Base-by-base conservation (phyloP, 2,888 invertebrate species). In the Microctonus aethiopoides region DNA sequence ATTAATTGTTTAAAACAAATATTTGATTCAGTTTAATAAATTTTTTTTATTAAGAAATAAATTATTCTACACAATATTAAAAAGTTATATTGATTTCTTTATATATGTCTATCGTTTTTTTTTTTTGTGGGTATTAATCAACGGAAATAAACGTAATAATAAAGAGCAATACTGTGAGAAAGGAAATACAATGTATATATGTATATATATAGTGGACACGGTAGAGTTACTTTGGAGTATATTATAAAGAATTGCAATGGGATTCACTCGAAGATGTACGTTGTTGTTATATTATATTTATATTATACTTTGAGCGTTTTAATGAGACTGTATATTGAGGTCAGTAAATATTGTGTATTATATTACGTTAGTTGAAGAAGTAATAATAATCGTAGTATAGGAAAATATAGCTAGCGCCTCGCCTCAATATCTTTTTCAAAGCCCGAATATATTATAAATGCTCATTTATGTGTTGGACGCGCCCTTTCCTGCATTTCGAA, bases 401-500 rank as follows among this genome's bases (percentile, higher is more conserved):
- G n/a, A n/a, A n/a, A n/a, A n/a, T n/a, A n/a, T n/a, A n/a, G n/a
- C n/a, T 51, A 32, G 36, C 74, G 84, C 84, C 85, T 84, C 86
- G 80, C 86, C 85, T 86, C 81, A 82, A 84, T 84, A 82, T 83
- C 77, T 82, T 79, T 39, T 52, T 39, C 39, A 82, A 82, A 83
- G 81, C 79, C 80, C 80, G 84, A 86, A 84, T 85, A 46, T 46
- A 46, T 46, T 46, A 46, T 46, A 46, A 46, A 46, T 46, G 16
- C 16, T 46, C 46, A 16, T 46, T 46, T 46, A 46, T 83, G 83
- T 82, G 79, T 76, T 79, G 75, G 86, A 83, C 86, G 84, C 86
- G 79, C 86, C 86, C 83, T 86, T 86, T 86, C 86, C 86, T 86
- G 86, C 84, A 85, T 85, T 85, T 26, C 82, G 84, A 84, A 76